Evolutionary conservation across 2,888 invertebrate genomes (phyloP), one percentile per base, ranked within the genome.

Genomic region (Rhopalosiphum nymphaeae): DNA sequence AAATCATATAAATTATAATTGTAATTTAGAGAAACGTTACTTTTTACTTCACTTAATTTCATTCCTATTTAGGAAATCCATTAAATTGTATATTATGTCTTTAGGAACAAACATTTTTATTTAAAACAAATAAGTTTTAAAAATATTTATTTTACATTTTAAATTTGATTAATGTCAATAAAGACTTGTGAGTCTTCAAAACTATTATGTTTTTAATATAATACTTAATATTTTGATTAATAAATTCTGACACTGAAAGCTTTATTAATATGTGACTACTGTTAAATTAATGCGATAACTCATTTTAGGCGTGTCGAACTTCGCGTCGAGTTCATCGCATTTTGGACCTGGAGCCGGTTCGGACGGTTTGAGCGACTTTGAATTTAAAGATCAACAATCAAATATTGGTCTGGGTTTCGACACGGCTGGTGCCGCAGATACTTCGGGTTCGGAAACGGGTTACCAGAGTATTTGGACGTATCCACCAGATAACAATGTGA

Each of bases 371-470:
- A 97, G 97, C 94, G 97, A 97, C 95, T 96, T 97, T 90, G 98
- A 98, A 94, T 98, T 98, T 95, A 98, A 98, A 95, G 98, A 98
- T 95, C 86, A 91, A 78, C 85, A 92, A n/a, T 78, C 86, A 7
- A 94, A 94, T 84, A 44, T 94, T 85, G 94, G 25, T 96, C 96
- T 42, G 96, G 94, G 89, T 78, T 95, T 90, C 29, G 93, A 94
- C n/a, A 89, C 84, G 4, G 93, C 90, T 11, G 86, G 49, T 61
- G 95, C 95, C 89, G 95, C 95, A 5, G 95, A 95, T 46, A 95
- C 95, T 29, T 95, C 95, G 13, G 95, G 95, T 53, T 95, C 95
- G 36, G 95, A 95, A 61, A 95, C 95, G 91, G 94, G 94, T 67
- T 94, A 95, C 94, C 94, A 95, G 91, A 93, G 95, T 78, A 91